Evolutionary conservation across 64 coral and sea anemone genomes (phyloP), one percentile per base, ranked within the genome.

Genomic region (Hydrozoanthus tunicans): DNA sequence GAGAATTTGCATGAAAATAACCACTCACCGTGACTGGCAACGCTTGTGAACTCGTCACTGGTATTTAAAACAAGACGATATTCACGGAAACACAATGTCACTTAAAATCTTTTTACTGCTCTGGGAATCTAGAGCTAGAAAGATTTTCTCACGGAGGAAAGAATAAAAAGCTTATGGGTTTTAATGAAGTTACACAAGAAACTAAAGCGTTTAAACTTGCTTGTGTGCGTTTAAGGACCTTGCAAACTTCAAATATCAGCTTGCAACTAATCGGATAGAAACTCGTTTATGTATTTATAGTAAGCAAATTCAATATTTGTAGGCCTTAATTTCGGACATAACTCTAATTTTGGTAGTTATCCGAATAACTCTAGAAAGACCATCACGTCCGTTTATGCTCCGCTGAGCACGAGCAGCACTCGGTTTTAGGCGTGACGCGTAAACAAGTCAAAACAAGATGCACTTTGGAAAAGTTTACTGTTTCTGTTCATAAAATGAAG

Each of bases 1-100:
- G 25, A 3, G 3, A 84, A 84, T 86, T 86, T 86, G 83, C 83
- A 86, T 86, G 66, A 86, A 73, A 86, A 86, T 83, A 86, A 73
- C 66, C 9, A 62, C 79, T 81, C 58, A 11, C 62, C 6, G 53
- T 9, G 70, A 65, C 13, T 73, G 53, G 83, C 54, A 72, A 72
- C 54, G 56, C 83, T 73, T 86, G 10, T 25, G 51, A 65, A 55
- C 65, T 26, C 53, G 17, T 70, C 20, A 54, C 5, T 56, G 52
- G 17, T 25, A 73, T 73, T 86, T 27, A 26, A 20, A 66, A 59
- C 73, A 86, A 86, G 15, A 9, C 58, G 6, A 9, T 7, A 73
- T 58, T 72, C 83, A 58, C 54, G n/a, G 64, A 86, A 73, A 86
- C 53, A 73, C 53, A 25, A 58, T 52, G 12, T 10, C 17, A 72